Base-by-base conservation (phyloP, 2,797 vertebrate genomes). In the Sorex maritimensis region DNA sequence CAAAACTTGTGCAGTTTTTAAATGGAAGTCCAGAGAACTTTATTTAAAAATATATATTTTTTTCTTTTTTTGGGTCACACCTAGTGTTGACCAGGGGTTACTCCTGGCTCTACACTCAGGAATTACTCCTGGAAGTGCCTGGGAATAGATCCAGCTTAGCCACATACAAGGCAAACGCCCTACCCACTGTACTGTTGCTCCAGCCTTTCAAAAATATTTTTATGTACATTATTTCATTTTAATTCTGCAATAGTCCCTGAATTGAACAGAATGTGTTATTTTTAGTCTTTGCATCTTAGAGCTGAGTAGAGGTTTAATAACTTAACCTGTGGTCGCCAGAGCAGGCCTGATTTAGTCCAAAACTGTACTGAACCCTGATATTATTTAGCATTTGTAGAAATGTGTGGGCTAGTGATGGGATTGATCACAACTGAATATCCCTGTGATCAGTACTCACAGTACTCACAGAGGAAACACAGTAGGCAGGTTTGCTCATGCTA, bases 201-300 rank as follows among this genome's bases (percentile, higher is more conserved):
- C 10, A 9, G 14, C 44, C 58, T 88, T 73, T 88, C n/a, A 52
- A 14, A 52, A 81, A 85, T 2, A 63, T 49, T 86, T 89, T 91
- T 84, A 26, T 89, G 13, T 85, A 7, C 41, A 19, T 86, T 91
- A 88, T 88, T 85, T 91, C 46, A 87, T 94, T 85, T 91, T 55
- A 87, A 94, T 21, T 44, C 92, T 46, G 41, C 11, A 80, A 58
- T 38, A 67, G 23, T 92, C 15, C 75, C 86, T 72, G 75, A 61
- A 21, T 44, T 92, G 8, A 5, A 65, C 38, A 65, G 44, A 84
- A 87, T n/a, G 63, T 34, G 67, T 71, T 71, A 19, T 65, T 73
- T 87, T 78, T 79, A 0, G 58, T 61, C 58, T 87, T 84, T 67
- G n/a, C 13, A 6, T 74, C 79, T 92, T 79, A 86, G 71, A 74